Evolutionary conservation across 2,797 vertebrate genomes (phyloP).

Genomic region (Cheirogaleus major): DNA sequence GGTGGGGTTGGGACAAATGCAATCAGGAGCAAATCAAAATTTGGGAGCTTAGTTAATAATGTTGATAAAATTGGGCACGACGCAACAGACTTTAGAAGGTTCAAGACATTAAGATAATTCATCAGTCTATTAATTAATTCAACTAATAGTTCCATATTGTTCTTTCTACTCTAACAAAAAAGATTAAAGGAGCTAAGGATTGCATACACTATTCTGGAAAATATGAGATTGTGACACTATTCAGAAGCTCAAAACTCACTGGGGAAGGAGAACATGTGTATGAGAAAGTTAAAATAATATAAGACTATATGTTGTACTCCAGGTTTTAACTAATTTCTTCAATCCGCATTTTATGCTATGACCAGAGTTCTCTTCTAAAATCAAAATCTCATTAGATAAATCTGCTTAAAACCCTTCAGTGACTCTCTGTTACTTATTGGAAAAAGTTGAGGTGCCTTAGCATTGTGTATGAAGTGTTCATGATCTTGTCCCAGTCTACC

Average conservation of each 20-base stretch:
- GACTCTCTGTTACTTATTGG: not conserved
- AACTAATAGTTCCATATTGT: not conserved
- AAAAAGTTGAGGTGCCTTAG: not conserved
- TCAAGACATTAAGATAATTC: not conserved
- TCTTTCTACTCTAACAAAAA: not conserved
- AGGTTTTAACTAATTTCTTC: not conserved
- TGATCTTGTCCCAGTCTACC: not conserved
- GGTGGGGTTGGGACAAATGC: not conserved
- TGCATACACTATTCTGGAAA: not conserved
- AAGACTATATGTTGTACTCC: not conserved
- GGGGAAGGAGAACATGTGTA: not conserved
- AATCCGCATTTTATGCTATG: not conserved
- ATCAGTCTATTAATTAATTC: not conserved
- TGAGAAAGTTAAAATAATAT: not conserved
- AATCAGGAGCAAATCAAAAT: not conserved
- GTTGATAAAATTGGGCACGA: not conserved
- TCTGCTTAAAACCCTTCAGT: not conserved
- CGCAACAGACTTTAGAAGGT: not conserved
- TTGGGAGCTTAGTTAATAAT: not conserved
- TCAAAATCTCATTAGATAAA: not conserved
- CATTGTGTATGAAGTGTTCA: not conserved
- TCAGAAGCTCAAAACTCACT: not conserved
- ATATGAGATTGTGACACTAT: not conserved
- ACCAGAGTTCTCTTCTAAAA: not conserved
- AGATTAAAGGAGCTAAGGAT: not conserved